Evolutionary conservation across 2,797 vertebrate species (phyloP).

Genomic region (Sebastes nivosus): DNA sequence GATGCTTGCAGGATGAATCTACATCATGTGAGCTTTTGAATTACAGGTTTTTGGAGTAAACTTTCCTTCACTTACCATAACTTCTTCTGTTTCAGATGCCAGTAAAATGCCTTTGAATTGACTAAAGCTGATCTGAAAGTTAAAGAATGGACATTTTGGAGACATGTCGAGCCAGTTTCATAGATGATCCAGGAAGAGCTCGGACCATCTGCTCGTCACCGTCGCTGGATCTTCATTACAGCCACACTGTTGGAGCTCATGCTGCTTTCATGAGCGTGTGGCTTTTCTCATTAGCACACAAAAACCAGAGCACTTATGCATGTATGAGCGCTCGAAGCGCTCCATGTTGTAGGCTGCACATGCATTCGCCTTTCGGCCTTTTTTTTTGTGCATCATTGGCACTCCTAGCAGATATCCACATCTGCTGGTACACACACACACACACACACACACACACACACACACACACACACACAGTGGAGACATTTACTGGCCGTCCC

Average conservation of each 20-base stretch:
- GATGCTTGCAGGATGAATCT: background rate
- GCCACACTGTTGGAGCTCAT: slow-evolving; percentile 25
- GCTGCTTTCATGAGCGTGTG: slow-evolving; percentile 44
- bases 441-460: background rate
- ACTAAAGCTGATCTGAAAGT: slow-evolving; percentile 10
- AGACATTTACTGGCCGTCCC: slow-evolving; percentile 16
- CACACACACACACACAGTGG: background rate
- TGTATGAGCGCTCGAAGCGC: background rate
- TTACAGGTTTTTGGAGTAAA: background rate
- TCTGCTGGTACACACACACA: background rate
- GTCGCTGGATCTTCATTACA: slow-evolving; percentile 50
- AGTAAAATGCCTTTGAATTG: slow-evolving; percentile 23
- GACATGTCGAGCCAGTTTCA: slow-evolving; percentile 29
- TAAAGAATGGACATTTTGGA: slow-evolving; percentile 19
- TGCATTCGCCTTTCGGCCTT: slow-evolving; percentile 1
- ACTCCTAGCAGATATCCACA: background rate
- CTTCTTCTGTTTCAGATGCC: background rate
- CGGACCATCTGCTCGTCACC: slow-evolving; percentile 57
- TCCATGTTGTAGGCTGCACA: background rate
- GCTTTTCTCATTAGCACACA: slow-evolving; percentile 42
- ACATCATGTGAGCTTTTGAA: background rate
- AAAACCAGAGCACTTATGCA: slow-evolving; percentile 31
- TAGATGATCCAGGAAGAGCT: slow-evolving; percentile 17
- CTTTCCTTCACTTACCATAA: background rate
- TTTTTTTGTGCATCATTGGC: slow-evolving; percentile 4